A percentile compares a stretch with the other conserved stretches of the same genome.
Conservation (phyloP, 2,797 vertebrate genomes). For the Neosilurus hyrtlii region DNA sequence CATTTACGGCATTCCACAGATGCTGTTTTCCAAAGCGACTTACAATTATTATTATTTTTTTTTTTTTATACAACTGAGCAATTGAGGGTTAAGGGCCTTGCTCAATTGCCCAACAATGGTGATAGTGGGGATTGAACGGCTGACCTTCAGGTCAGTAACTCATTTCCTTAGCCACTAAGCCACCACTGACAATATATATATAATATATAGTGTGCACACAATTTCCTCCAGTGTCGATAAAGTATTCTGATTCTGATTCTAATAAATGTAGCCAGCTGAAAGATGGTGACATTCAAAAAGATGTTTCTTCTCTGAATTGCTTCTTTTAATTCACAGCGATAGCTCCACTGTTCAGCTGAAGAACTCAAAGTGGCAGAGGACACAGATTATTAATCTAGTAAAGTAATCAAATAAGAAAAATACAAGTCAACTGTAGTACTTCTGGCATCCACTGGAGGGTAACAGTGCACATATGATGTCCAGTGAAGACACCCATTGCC, state of each 20-base stretch:
- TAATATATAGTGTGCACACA: no score
- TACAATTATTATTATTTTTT: no score
- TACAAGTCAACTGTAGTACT: constrained; percentile 44
- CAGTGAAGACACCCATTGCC: constrained; percentile 28
- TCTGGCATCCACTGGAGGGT: constrained; percentile 65
- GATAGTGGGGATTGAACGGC: no score
- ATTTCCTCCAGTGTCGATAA: no score
- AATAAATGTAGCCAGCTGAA: constrained; percentile 26
- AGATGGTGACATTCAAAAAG: constrained; percentile 24
- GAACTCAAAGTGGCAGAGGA: neutral
- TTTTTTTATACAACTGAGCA: no score
- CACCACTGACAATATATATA: no score
- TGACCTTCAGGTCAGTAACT: no score
- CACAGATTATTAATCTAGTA: neutral
- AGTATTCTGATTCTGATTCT: neutral
- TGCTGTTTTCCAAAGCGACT: no score
- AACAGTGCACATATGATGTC: constrained; percentile 56
- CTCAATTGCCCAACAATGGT: no score
- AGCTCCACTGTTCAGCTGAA: neutral
- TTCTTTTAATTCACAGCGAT: neutral
- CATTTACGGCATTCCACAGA: no score
- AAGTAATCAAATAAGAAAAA: neutral
- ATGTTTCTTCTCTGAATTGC: neutral
- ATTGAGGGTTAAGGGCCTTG: no score
- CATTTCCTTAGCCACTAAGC: no score